These are phyloP conservation scores for Drosophila robusta DNA, from an alignment of 2,888 invertebrate species.

Conservation along the genomic window DNA sequence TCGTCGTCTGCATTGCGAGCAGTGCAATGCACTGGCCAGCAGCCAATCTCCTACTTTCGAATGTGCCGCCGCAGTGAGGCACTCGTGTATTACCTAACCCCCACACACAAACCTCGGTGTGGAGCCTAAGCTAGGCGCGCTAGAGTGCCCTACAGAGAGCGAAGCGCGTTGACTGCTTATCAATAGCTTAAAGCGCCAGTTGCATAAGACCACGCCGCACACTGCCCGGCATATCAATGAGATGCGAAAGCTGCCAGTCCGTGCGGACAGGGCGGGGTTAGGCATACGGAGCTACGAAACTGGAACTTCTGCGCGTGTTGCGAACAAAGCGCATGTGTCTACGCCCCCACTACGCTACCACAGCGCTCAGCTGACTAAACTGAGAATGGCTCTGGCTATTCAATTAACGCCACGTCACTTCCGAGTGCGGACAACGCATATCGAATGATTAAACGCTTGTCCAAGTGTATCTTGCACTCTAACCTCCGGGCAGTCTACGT, in stretches of 20 bases:
- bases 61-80: slow-evolving; percentile 19
- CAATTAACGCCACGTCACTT: slow-evolving; percentile 67
- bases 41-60: slow-evolving; percentile 42
- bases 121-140: slow-evolving; percentile 8
- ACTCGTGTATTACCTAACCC: slow-evolving; percentile 39
- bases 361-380: background rate
- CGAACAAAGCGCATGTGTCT: slow-evolving; percentile 5
- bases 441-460: slow-evolving; percentile 18
- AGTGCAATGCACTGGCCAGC: slow-evolving; percentile 70
- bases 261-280: background rate
- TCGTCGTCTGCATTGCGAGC: slow-evolving; percentile 58
- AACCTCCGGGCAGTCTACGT: slow-evolving; percentile 48
- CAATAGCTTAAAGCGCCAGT: slow-evolving; percentile 30
- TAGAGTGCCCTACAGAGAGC: slow-evolving; percentile 44
- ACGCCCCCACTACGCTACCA: slow-evolving; percentile 30
- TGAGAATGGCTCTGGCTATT: slow-evolving; percentile 56
- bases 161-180: slow-evolving; percentile 26
- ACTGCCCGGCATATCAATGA: slow-evolving; percentile 71
- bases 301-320: slow-evolving; percentile 33
- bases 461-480: slow-evolving; percentile 58
- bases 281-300: slow-evolving; percentile 4
- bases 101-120: background rate
- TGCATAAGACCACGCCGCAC: slow-evolving; percentile 49
- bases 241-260: slow-evolving; percentile 31
- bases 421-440: slow-evolving; percentile 53